phyloP scores from a whole-genome alignment of 2,113 vertebrate species.

The Mystacornis crossleyi region DNA sequence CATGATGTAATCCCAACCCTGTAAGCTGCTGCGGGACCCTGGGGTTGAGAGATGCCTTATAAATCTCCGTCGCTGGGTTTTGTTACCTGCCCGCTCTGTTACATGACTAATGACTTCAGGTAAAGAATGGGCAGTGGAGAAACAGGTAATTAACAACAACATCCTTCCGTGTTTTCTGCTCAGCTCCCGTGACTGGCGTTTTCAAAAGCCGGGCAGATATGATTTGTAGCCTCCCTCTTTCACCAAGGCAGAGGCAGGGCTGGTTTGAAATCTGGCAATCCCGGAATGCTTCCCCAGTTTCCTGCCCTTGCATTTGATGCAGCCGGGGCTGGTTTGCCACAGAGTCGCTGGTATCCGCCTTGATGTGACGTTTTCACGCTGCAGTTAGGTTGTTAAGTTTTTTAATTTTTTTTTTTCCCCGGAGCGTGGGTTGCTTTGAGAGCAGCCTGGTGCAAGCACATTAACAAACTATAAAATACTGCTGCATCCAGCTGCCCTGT shows the following conservation, averaged over 20 bases:
- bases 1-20: conserved; percentile 37
- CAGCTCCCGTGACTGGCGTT: conserved; percentile 26
- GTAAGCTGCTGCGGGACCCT: not conserved
- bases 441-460: conserved; percentile 46
- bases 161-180: conserved; percentile 62
- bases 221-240: conserved; percentile 39
- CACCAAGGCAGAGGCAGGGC: not conserved
- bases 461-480: conserved; percentile 67
- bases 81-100: conserved; percentile 36
- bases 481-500: conserved; percentile 44
- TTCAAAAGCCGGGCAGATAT: conserved; percentile 2
- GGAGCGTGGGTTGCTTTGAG: conserved; percentile 8
- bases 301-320: not conserved
- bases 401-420: not conserved
- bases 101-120: conserved; percentile 46
- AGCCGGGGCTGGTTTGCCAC: conserved; percentile 1
- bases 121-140: conserved; percentile 49
- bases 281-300: not conserved
- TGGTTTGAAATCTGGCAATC: conserved; percentile 2
- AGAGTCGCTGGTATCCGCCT: not conserved
- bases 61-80: not conserved
- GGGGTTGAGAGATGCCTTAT: conserved; percentile 25
- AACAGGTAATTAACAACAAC: conserved; percentile 56
- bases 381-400: not conserved
- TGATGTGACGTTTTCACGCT: not conserved